These are phyloP conservation scores for Agonopterix subpropinquella DNA, from an alignment of 2,888 invertebrate species.

Conservation along the genomic window DNA sequence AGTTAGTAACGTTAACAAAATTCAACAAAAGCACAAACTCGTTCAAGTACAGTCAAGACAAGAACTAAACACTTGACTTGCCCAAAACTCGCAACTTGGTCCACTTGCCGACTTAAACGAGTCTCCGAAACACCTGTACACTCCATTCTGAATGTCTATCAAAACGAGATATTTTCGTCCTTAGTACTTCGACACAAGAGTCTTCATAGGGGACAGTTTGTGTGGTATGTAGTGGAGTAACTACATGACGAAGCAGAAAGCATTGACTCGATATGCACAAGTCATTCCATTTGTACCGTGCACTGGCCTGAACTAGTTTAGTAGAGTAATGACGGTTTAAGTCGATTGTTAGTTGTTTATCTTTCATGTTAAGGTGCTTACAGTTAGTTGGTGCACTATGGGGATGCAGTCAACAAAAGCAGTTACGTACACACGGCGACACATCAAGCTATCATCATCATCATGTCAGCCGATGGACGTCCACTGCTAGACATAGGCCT, in stretches of 20 bases:
- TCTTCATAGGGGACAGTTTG: too few species aligned
- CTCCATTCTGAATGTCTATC: background rate
- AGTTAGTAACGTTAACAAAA: too few species aligned
- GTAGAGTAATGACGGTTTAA: conserved; percentile 6
- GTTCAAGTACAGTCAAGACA: too few species aligned
- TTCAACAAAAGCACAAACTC: too few species aligned
- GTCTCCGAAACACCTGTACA: conserved; percentile 1
- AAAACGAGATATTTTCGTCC: conserved; percentile 33
- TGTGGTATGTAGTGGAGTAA: conserved; percentile 12
- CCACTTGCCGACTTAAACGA: conserved; percentile 4
- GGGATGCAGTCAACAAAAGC: too few species aligned
- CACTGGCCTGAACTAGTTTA: conserved; percentile 20
- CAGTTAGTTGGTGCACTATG: too few species aligned
- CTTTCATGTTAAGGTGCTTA: too few species aligned
- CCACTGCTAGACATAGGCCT: too few species aligned
- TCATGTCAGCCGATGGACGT: too few species aligned
- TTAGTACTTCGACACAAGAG: conserved; percentile 16
- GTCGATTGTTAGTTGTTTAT: too few species aligned
- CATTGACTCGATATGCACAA: conserved; percentile 27
- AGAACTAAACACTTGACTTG: background rate
- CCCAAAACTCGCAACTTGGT: background rate
- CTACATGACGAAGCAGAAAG: conserved; percentile 41
- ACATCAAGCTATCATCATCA: too few species aligned
- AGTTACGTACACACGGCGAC: too few species aligned
- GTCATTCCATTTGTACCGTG: conserved; percentile 29